Percentiles rank a stretch among this genome's conserved stretches.
Evolutionary conservation across 2,113 vertebrate species (phyloP).

Genomic region (Oreochromis tanganicae): DNA sequence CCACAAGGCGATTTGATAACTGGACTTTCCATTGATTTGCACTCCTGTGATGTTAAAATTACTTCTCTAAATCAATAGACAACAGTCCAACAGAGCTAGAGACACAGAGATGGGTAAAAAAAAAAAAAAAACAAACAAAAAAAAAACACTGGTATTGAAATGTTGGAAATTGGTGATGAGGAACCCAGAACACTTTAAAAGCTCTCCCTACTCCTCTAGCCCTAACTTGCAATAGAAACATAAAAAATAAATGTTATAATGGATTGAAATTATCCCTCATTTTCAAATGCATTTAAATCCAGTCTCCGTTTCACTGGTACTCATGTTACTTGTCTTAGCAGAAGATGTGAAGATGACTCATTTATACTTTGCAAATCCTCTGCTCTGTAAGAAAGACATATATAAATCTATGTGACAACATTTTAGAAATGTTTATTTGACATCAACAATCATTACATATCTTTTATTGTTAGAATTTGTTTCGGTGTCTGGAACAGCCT

Average conservation of each 20-base stretch:
- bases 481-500: not conserved
- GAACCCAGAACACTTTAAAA: not conserved
- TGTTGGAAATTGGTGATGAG: not conserved
- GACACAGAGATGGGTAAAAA: not conserved
- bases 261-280: not conserved
- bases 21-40: constrained; percentile 31
- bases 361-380: not conserved
- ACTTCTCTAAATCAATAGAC: constrained; percentile 41
- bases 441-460: not conserved
- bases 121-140: rapidly evolving
- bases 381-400: not conserved
- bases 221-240: not conserved
- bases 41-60: constrained; percentile 43
- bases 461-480: not conserved
- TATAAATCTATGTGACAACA: not conserved
- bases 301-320: not conserved
- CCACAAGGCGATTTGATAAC: constrained; percentile 34
- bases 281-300: not conserved
- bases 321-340: not conserved
- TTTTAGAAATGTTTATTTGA: not conserved
- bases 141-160: not conserved
- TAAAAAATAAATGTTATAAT: not conserved
- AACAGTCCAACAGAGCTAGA: not conserved
- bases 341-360: not conserved
- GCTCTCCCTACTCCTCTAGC: not conserved